Base-by-base conservation (phyloP, 2,888 invertebrate species). In the Stenurella melanura region DNA sequence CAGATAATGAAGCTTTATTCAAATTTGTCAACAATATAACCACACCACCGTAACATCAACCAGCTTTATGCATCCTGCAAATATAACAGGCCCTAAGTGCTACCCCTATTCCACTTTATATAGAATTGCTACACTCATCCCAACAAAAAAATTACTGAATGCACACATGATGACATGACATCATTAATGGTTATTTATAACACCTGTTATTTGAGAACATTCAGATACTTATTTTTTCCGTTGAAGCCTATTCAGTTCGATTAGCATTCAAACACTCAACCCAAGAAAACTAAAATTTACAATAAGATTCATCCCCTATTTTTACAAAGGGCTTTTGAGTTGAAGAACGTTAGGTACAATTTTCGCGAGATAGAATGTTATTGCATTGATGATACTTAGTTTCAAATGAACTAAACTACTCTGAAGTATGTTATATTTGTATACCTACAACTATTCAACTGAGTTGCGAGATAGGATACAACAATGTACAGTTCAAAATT, bases 1-100 rank as follows among this genome's bases (percentile, higher is more conserved):
- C 76, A 76, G 78, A 79, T 80, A 82, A 82, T 80, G 73, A 78
- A 77, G 79, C 80, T 75, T 80, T 81, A 82, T 81, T 79, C 77
- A 79, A 77, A 79, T 79, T 79, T 79, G 79, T 77, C 75, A 68
- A 68, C 77, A 74, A 77, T 77, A 77, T 73, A 67, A 74, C 74
- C 77, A 79, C 76, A 75, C 77, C 71, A 73, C 75, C 73, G 77
- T 79, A 75, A 79, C 78, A 60, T 54, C 70, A 76, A 66, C 74
- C 68, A 76, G 42, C 64, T 64, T 64, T 64, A 64, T 64, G 19
- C 38, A 64, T 61, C 61, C 50, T 73, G 75, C 42, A 77, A 79
- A 69, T 72, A 73, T 72, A 67, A 75, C 70, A 73, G 75, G 77
- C 73, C 71, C 38, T 58, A 75, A 76, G 77, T 77, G 75, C 76